Evolutionary conservation across 2,888 invertebrate genomes (phyloP).

Genomic region (Habrosyne pyritoides): DNA sequence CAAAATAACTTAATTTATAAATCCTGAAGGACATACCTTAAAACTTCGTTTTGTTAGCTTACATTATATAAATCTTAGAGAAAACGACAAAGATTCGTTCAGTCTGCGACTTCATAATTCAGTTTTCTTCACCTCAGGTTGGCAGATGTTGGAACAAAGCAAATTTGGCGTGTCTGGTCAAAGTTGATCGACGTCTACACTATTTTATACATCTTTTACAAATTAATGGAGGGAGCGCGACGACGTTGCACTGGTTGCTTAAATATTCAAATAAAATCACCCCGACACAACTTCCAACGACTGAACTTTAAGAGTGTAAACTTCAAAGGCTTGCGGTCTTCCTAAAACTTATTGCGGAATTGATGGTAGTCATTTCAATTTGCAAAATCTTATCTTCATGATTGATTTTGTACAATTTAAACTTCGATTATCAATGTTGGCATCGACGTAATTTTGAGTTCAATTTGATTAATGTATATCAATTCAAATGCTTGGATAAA

Average conservation of each 20-base stretch:
- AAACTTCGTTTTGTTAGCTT: constrained; percentile 14
- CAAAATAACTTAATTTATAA: background rate
- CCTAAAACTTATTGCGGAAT: constrained; percentile 36
- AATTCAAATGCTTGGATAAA: background rate
- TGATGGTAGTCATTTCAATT: constrained; percentile 42
- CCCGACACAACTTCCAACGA: constrained; percentile 33
- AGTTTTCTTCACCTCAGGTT: constrained; percentile 32
- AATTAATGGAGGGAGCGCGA: constrained; percentile 16
- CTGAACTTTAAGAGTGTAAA: constrained; percentile 38
- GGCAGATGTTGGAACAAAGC: constrained; percentile 26
- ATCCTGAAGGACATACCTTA: constrained; percentile 13
- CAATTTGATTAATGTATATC: background rate
- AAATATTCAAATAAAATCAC: constrained; percentile 47
- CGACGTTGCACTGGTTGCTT: constrained; percentile 32
- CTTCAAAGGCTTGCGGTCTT: constrained; percentile 33
- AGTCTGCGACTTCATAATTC: constrained; percentile 25
- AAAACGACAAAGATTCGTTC: constrained; percentile 20
- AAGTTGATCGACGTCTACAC: constrained; percentile 25
- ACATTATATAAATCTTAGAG: constrained; percentile 19
- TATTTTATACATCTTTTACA: constrained; percentile 17
- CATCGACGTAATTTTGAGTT: background rate
- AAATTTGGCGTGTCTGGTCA: constrained; percentile 19
- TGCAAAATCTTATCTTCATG: constrained; percentile 29
- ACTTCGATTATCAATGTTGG: constrained; percentile 19
- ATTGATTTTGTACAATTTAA: constrained; percentile 34